phyloP scores from a whole-genome alignment of 2,113 vertebrate species.

The Pundamilia nyererei region DNA sequence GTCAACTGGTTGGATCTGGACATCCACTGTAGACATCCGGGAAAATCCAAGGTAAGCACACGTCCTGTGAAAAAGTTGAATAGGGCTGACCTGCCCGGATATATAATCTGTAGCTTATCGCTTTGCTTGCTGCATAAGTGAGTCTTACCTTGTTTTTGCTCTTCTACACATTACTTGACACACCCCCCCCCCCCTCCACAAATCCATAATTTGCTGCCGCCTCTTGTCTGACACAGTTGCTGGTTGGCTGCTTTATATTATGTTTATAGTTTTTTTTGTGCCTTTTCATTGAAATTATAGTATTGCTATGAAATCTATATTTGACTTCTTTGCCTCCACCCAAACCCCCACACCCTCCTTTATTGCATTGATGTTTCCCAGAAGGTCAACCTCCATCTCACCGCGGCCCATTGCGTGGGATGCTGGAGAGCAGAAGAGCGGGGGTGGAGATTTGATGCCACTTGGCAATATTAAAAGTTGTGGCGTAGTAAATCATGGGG shows the following conservation, averaged over 20 bases:
- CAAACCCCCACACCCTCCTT: neutral
- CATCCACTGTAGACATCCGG: neutral
- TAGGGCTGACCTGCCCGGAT: neutral
- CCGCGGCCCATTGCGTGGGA: slow-evolving; percentile 10
- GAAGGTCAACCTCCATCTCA: slow-evolving; percentile 3
- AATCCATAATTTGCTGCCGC: neutral
- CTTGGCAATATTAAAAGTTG: slow-evolving; percentile 15
- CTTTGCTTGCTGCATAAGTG: neutral
- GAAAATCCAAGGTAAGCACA: neutral
- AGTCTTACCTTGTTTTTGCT: neutral
- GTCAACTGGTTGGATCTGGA: neutral
- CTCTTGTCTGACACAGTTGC: neutral
- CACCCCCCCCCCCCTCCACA: no score
- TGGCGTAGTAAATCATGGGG: slow-evolving; percentile 50
- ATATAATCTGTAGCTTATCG: accelerated
- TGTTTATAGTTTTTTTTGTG: neutral
- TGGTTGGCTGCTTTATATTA: neutral
- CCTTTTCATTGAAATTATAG: neutral
- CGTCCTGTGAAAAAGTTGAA: neutral
- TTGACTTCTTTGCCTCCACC: neutral
- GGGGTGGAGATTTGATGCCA: slow-evolving; percentile 19
- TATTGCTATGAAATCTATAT: neutral
- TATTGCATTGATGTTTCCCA: slow-evolving; percentile 6
- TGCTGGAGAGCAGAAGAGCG: slow-evolving; percentile 13
- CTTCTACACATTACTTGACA: neutral